phyloP scores from a whole-genome alignment of 2,888 invertebrate genomes.

The Malthinus seriepunctatus region DNA sequence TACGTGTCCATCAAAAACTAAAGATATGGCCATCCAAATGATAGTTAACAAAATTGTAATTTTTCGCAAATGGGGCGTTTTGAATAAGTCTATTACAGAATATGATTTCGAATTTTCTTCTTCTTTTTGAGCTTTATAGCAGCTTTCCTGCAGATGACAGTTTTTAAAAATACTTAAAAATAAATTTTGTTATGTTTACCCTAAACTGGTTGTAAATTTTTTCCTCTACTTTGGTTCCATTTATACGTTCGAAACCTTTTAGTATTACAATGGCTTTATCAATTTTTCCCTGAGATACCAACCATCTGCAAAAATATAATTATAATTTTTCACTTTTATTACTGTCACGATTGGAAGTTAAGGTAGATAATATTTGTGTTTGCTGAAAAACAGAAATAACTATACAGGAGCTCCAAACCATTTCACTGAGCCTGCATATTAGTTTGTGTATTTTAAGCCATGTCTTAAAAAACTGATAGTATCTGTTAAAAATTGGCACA shows the following conservation, averaged over 20 bases:
- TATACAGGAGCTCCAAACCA: too few species aligned
- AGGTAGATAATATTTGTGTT: not conserved
- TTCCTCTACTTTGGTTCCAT: constrained; percentile 74
- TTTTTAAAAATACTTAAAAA: not conserved
- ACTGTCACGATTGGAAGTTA: not conserved
- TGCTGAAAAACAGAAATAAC: not conserved
- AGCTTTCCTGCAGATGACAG: constrained; percentile 60
- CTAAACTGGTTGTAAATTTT: constrained; percentile 74
- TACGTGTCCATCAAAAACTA: constrained; percentile 88
- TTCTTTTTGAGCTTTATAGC: constrained; percentile 69
- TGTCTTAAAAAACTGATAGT: too few species aligned
- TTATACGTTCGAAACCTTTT: constrained; percentile 78
- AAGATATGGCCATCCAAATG: constrained; percentile 88
- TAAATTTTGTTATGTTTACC: constrained; percentile 55
- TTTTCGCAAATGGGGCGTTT: constrained; percentile 73
- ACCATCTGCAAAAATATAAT: constrained; percentile 65
- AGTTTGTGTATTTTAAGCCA: too few species aligned
- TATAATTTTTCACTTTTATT: not conserved
- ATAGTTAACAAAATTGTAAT: constrained; percentile 78
- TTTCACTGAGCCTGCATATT: too few species aligned
- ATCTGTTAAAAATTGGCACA: too few species aligned
- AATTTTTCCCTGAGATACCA: constrained; percentile 82
- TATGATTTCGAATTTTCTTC: constrained; percentile 72
- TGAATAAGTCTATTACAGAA: constrained; percentile 81
- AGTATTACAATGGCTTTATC: constrained; percentile 79